phyloP scores from a whole-genome alignment of 2,797 vertebrate species.

The Gallinago nigripennis region DNA sequence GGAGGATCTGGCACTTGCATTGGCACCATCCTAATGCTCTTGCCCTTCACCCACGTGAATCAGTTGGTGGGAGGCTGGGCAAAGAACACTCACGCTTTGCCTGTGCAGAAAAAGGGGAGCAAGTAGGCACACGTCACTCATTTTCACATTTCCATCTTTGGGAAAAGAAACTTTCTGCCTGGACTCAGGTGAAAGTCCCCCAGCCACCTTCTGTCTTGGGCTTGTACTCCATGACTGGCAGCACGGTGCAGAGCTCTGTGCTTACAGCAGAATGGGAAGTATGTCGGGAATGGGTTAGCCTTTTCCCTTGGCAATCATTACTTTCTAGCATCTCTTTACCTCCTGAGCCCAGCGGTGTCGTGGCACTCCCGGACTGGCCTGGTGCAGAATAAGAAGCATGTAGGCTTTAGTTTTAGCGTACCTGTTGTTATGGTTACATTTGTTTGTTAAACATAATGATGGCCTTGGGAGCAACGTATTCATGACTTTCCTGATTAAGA shows the following conservation, averaged over 20 bases:
- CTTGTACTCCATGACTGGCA: background rate
- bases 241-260: background rate
- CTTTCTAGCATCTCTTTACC: background rate
- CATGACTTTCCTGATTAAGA: conserved; percentile 63
- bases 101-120: background rate
- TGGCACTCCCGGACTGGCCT: background rate
- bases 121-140: background rate
- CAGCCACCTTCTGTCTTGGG: background rate
- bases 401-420: background rate
- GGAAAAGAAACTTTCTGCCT: background rate
- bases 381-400: background rate
- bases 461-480: background rate
- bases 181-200: background rate
- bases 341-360: background rate
- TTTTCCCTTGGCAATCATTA: background rate
- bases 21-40: background rate
- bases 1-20: background rate
- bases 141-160: background rate
- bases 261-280: background rate
- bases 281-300: background rate
- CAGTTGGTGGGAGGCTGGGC: background rate
- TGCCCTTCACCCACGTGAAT: background rate
- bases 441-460: conserved; percentile 70
- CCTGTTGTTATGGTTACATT: conserved; percentile 67
- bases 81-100: background rate